phyloP scores from a whole-genome alignment of 2,113 vertebrate genomes.

The Litocranius walleri region DNA sequence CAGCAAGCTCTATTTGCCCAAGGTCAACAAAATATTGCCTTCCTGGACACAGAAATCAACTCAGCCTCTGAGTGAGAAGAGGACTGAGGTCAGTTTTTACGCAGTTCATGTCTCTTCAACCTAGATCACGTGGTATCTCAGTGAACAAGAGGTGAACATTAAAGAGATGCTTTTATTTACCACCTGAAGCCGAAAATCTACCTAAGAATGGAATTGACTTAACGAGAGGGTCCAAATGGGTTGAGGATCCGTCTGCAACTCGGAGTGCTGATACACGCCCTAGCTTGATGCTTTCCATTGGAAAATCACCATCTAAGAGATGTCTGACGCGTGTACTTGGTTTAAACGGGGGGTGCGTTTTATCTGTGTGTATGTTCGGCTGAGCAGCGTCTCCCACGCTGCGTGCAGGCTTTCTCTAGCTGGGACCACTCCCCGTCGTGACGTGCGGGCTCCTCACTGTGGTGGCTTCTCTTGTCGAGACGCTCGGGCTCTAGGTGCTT shows the following conservation, averaged over 20 bases:
- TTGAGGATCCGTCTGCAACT: background rate
- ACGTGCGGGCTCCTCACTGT: background rate
- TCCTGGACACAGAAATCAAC: background rate
- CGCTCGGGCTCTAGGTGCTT: background rate
- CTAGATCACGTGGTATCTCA: background rate
- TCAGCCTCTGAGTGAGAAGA: background rate
- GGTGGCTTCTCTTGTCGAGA: background rate
- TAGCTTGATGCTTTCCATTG: background rate
- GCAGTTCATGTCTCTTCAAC: background rate
- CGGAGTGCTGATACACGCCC: rapidly evolving
- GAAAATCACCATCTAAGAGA: background rate
- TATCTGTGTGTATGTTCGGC: rapidly evolving
- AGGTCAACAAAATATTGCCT: background rate
- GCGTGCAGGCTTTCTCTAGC: background rate
- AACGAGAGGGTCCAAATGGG: no score
- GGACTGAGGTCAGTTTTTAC: background rate
- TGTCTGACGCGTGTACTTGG: background rate
- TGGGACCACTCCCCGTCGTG: background rate
- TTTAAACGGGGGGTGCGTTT: rapidly evolving
- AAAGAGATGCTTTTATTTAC: background rate
- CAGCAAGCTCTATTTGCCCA: background rate
- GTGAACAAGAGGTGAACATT: background rate
- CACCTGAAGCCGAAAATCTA: background rate
- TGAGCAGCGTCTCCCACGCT: background rate
- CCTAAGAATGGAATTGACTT: background rate